Percentiles rank a stretch among this genome's conserved stretches.
phyloP scores from a whole-genome alignment of 2,113 vertebrate genomes.

The Scolopax mira region DNA sequence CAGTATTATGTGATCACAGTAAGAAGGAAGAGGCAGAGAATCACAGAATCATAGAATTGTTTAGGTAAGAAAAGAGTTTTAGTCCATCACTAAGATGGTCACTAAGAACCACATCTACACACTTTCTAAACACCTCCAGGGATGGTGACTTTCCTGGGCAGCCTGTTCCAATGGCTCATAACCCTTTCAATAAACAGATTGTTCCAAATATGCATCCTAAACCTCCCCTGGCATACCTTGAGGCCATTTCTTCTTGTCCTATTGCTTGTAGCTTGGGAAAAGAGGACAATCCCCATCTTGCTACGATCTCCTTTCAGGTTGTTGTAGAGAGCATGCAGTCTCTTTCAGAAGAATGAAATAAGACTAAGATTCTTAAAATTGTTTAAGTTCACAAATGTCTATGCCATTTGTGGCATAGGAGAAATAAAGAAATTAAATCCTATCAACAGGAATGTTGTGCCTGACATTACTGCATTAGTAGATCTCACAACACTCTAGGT shows the following conservation, averaged over 20 bases:
- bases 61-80: neutral
- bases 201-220: neutral
- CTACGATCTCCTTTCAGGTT: neutral
- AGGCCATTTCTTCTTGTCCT: neutral
- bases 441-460: neutral
- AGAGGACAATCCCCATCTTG: neutral
- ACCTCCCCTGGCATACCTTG: neutral
- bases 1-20: neutral
- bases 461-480: neutral
- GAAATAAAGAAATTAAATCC: neutral
- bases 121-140: neutral
- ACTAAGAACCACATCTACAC: neutral
- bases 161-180: neutral
- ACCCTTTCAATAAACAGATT: neutral
- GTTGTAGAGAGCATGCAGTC: neutral
- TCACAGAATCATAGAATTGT: neutral
- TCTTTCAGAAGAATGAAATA: neutral
- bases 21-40: neutral
- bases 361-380: neutral
- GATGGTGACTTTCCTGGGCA: neutral
- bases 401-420: neutral
- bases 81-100: neutral
- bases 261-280: neutral
- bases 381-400: fast-evolving
- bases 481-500: neutral